Conservation (phyloP, 2,113 vertebrate species). For the Hylia prasina region DNA sequence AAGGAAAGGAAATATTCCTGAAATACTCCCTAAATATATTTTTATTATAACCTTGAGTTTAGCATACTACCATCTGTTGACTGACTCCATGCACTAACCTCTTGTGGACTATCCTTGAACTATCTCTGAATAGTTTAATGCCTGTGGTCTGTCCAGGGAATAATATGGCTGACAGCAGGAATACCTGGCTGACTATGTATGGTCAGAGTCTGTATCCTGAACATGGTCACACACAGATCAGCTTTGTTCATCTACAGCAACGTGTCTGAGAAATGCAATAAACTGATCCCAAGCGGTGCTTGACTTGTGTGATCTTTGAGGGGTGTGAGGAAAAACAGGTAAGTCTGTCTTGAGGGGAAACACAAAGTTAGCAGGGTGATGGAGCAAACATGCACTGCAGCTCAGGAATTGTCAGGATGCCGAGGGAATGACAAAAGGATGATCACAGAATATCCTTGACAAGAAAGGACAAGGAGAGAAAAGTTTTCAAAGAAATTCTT, state of each 20-base stretch:
- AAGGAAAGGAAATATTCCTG: background rate
- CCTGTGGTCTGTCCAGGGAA: background rate
- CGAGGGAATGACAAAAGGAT: slow-evolving; percentile 27
- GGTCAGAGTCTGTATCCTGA: background rate
- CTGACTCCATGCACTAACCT: background rate
- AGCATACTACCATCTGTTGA: background rate
- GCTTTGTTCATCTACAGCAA: background rate
- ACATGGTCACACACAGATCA: background rate
- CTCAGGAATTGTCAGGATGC: slow-evolving; percentile 1
- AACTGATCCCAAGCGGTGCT: background rate
- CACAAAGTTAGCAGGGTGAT: slow-evolving; percentile 12
- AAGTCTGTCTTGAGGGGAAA: slow-evolving; percentile 33
- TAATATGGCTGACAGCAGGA: background rate
- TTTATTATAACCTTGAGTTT: background rate
- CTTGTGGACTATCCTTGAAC: background rate
- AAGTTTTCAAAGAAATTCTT: background rate
- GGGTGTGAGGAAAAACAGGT: background rate
- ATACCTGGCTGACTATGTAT: background rate
- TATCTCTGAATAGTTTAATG: background rate
- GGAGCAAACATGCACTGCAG: background rate
- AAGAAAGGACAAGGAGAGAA: background rate
- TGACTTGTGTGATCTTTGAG: background rate
- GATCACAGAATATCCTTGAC: background rate
- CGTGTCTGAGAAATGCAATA: background rate
- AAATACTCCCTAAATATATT: background rate